phyloP scores from a whole-genome alignment of 2,797 vertebrate species.

The Pseudochromis fuscus region DNA sequence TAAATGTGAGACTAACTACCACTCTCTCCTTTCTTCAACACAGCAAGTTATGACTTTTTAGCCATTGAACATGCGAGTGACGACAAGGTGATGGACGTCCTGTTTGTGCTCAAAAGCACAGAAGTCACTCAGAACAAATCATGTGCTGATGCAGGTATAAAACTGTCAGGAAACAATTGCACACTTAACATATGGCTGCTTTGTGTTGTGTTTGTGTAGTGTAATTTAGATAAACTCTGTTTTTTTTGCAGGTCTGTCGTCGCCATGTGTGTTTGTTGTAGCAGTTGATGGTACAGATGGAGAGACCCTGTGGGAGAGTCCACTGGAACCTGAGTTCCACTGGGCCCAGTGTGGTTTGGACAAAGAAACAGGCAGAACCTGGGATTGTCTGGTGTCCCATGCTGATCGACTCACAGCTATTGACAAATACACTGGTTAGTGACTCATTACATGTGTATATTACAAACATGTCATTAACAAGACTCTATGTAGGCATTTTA shows the following conservation, averaged over 20 bases:
- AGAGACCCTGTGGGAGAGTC: slow-evolving; percentile 85
- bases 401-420: slow-evolving; percentile 80
- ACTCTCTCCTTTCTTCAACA: slow-evolving; percentile 1
- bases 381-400: slow-evolving; percentile 87
- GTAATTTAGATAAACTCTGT: slow-evolving; percentile 11
- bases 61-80: slow-evolving; percentile 82
- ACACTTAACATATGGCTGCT: neutral
- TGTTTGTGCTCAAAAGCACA: slow-evolving; percentile 87
- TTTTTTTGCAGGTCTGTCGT: slow-evolving; percentile 82
- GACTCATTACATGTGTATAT: neutral
- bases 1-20: neutral
- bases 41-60: slow-evolving; percentile 90
- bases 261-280: slow-evolving; percentile 86
- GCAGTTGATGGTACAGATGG: slow-evolving; percentile 91
- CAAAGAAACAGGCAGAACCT: slow-evolving; percentile 14
- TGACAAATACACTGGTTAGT: slow-evolving; percentile 81
- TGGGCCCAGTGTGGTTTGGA: slow-evolving; percentile 86
- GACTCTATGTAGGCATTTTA: too few relatives aligned
- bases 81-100: slow-evolving; percentile 91
- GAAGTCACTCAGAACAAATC: slow-evolving; percentile 80
- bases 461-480: too few relatives aligned
- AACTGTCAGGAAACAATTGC: neutral
- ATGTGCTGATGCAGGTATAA: slow-evolving; percentile 86
- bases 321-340: slow-evolving; percentile 81
- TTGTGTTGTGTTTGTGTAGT: neutral